Conservation (phyloP, 2,113 vertebrate genomes). For the Pygoscelis adeliae region DNA sequence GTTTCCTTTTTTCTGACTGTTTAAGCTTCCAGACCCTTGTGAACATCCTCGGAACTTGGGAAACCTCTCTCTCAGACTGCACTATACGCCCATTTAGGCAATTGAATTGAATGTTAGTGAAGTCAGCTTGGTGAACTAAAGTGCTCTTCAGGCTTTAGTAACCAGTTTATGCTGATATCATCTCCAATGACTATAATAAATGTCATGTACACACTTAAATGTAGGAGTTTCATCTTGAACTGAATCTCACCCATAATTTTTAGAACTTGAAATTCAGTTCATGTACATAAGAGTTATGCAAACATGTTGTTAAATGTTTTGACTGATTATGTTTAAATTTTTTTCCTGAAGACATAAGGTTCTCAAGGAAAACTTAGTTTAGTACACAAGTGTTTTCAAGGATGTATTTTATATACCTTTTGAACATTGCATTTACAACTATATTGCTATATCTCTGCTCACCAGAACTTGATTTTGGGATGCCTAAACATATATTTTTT, state of each 20-base stretch:
- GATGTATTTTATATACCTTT: background rate
- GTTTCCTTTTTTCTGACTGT: background rate
- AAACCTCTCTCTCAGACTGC: background rate
- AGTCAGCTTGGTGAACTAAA: background rate
- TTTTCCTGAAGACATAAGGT: background rate
- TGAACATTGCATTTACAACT: background rate
- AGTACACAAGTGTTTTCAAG: background rate
- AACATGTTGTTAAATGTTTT: background rate
- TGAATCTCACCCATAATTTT: background rate
- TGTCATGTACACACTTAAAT: background rate
- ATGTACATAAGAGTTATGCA: background rate
- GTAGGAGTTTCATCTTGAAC: background rate
- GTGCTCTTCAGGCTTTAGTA: background rate
- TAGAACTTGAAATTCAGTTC: background rate
- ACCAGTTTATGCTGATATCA: background rate
- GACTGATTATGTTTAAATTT: background rate
- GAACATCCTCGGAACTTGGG: background rate
- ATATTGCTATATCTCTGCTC: background rate
- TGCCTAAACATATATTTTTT: background rate
- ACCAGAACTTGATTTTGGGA: background rate
- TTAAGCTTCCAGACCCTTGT: background rate
- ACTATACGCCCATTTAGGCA: background rate
- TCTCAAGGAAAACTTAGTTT: background rate
- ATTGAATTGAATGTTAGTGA: background rate
- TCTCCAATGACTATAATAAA: background rate